Percentiles rank a stretch among this genome's conserved stretches.
These are phyloP conservation scores for Colaptes auratus DNA, from an alignment of 2,113 vertebrate species.

Conservation along the genomic window DNA sequence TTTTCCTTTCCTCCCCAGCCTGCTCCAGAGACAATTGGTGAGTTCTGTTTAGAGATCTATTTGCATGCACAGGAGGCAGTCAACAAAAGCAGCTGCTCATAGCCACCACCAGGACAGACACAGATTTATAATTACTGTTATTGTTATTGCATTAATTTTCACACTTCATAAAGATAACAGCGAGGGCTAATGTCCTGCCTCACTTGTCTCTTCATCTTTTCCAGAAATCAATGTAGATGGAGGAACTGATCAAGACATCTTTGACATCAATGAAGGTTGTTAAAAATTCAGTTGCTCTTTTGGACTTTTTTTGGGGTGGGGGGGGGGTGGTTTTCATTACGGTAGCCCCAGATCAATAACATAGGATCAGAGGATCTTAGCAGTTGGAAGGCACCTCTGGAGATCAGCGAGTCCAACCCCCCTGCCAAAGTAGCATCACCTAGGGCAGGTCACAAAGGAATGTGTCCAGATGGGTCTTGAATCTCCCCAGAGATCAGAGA, in stretches of 20 bases:
- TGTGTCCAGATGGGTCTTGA: too few relatives aligned
- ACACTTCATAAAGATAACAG: conserved; percentile 62
- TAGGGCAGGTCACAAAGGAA: too few relatives aligned
- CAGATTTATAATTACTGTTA: conserved; percentile 67
- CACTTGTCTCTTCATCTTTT: conserved; percentile 56
- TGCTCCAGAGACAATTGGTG: conserved; percentile 73
- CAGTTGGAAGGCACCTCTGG: too few relatives aligned
- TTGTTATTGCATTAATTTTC: conserved; percentile 60
- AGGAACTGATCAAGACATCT: conserved; percentile 86
- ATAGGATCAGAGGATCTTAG: too few relatives aligned
- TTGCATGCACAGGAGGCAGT: conserved; percentile 31
- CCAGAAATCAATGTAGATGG: conserved; percentile 85
- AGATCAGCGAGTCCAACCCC: too few relatives aligned
- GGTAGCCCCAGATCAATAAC: neutral
- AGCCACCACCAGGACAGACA: conserved; percentile 15
- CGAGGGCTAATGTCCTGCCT: conserved; percentile 38
- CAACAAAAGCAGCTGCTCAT: conserved; percentile 55
- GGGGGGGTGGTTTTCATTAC: neutral
- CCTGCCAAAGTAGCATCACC: too few relatives aligned
- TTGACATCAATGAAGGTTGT: conserved; percentile 92
- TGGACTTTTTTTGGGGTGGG: neutral
- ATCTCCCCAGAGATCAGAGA: too few relatives aligned
- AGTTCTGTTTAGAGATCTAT: conserved; percentile 69
- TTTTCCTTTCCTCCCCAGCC: conserved; percentile 68
- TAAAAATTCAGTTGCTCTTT: neutral